phyloP scores from a whole-genome alignment of 30 jellyfish, hydroid and myxozoan genomes.

The Nemopilema nomurai region DNA sequence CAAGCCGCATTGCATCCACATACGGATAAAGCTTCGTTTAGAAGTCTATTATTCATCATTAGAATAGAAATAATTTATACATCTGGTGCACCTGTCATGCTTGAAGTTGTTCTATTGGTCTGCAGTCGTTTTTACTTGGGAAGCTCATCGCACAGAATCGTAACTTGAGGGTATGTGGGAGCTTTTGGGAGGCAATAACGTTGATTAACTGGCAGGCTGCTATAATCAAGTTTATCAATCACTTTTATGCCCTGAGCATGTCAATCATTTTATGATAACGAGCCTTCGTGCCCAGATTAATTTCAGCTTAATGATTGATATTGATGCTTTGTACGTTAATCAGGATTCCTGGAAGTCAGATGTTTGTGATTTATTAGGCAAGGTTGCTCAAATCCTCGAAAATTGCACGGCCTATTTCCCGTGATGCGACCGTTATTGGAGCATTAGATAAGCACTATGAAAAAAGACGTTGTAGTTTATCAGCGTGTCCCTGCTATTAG shows the following conservation, averaged over 20 bases:
- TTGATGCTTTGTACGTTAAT: not conserved
- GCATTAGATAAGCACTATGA: not conserved
- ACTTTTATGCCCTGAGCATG: not conserved
- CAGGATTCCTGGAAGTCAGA: not conserved
- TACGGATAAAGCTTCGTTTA: no score
- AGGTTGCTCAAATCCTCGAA: not conserved
- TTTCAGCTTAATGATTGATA: not conserved
- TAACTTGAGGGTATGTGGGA: no score
- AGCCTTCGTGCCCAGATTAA: not conserved
- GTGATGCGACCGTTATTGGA: not conserved
- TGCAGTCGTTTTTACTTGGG: no score
- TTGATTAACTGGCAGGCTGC: not conserved
- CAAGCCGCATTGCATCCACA: no score
- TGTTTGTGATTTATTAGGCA: not conserved
- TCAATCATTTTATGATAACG: not conserved
- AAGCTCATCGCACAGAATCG: no score
- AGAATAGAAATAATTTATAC: no score
- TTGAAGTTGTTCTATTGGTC: no score
- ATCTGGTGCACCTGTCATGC: no score
- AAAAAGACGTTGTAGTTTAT: not conserved
- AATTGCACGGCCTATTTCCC: not conserved
- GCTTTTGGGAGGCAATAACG: not conserved
- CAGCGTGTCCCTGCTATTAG: not conserved
- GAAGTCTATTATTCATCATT: no score
- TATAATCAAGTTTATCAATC: not conserved